A percentile compares a stretch with the other conserved stretches of the same genome.
Evolutionary conservation across 2,888 invertebrate species (phyloP).

Genomic region (Conchocele bisecta): DNA sequence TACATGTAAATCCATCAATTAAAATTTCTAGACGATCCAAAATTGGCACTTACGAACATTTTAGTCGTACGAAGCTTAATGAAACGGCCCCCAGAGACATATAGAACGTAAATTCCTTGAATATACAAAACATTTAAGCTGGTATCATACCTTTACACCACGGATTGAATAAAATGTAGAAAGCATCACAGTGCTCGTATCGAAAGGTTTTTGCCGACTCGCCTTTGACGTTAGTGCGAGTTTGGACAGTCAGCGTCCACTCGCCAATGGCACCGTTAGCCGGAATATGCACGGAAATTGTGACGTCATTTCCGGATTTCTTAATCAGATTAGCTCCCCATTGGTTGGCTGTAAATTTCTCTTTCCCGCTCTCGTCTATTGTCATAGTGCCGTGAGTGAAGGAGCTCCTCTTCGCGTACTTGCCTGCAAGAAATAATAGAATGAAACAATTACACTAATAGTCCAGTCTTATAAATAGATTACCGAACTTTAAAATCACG

Average conservation of each 20-base stretch:
- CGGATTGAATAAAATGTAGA: constrained; percentile 93
- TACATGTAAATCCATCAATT: no score
- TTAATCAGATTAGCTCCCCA: constrained; percentile 41
- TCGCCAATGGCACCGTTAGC: constrained; percentile 42
- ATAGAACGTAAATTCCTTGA: no score
- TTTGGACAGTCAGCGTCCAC: constrained; percentile 35
- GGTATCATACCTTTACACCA: constrained; percentile 90
- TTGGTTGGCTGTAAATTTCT: constrained; percentile 12
- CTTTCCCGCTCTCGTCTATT: constrained; percentile 29
- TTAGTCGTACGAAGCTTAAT: no score
- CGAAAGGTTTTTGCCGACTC: constrained; percentile 19
- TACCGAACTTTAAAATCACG: no score
- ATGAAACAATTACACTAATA: not conserved
- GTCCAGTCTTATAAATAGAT: no score
- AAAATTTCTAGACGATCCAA: no score
- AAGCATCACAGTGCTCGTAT: constrained; percentile 82
- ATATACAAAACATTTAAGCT: no score
- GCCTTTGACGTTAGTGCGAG: constrained; percentile 27
- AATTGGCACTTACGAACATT: no score
- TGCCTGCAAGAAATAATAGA: constrained; percentile 3
- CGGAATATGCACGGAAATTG: constrained; percentile 28
- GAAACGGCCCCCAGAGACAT: no score
- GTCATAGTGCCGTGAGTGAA: constrained; percentile 27
- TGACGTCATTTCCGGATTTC: constrained; percentile 7
- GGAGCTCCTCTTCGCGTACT: not conserved